phyloP scores from a whole-genome alignment of 2,888 invertebrate species.

The Lasioglossum vierecki region DNA sequence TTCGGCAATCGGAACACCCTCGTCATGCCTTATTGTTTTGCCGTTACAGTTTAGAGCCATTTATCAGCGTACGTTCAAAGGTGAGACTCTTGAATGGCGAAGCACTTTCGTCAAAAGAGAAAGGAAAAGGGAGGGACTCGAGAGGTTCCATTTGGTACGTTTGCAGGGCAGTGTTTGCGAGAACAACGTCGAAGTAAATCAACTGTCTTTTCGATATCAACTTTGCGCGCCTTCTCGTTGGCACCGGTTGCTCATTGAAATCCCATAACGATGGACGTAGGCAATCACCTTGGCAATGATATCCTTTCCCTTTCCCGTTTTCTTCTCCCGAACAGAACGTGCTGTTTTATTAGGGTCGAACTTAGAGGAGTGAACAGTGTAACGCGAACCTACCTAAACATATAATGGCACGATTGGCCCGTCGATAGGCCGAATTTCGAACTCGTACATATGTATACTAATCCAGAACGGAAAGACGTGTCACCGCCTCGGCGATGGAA shows the following conservation, averaged over 20 bases:
- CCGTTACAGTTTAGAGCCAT: slow-evolving; percentile 24
- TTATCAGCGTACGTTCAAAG: slow-evolving; percentile 3
- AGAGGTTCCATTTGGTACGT: slow-evolving; percentile 18
- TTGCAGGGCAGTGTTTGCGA: slow-evolving; percentile 53
- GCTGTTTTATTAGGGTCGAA: slow-evolving; percentile 15
- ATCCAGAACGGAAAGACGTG: slow-evolving; percentile 46
- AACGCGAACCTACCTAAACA: slow-evolving; percentile 58
- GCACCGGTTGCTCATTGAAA: slow-evolving; percentile 25
- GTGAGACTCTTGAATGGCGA: slow-evolving; percentile 16
- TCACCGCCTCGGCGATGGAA: slow-evolving; percentile 43
- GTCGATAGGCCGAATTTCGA: slow-evolving; percentile 52
- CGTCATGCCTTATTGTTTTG: neutral
- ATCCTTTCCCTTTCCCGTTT: neutral
- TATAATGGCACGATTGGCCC: slow-evolving; percentile 61
- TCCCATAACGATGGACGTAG: slow-evolving; percentile 29
- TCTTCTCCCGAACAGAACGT: slow-evolving; percentile 7
- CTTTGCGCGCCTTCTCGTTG: slow-evolving; percentile 16
- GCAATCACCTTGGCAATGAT: slow-evolving; percentile 19
- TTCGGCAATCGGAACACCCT: neutral
- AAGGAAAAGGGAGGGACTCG: neutral
- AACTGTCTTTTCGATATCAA: slow-evolving; percentile 19
- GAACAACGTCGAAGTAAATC: slow-evolving; percentile 41
- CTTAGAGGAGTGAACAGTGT: slow-evolving; percentile 40
- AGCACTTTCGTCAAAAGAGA: slow-evolving; percentile 14
- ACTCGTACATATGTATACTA: slow-evolving; percentile 34